Conservation (phyloP, 1,140 invertebrate genomes). For the Linepithema humile region DNA sequence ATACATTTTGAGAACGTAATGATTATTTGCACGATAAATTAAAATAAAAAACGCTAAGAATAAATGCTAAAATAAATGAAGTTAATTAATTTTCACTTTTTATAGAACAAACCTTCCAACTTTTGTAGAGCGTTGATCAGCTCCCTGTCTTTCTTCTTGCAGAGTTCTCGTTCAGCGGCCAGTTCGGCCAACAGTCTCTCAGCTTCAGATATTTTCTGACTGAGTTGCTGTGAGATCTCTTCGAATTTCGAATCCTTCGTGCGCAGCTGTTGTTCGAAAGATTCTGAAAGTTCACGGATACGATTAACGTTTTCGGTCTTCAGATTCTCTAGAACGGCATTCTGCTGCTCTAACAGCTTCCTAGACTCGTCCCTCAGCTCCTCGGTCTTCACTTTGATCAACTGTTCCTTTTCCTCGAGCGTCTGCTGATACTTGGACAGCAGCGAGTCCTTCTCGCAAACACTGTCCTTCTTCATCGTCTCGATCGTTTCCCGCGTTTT, state of each 20-base stretch:
- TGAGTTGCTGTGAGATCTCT: constrained; percentile 78
- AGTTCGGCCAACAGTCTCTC: constrained; percentile 83
- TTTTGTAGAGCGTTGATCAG: constrained; percentile 67
- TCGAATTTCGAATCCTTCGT: constrained; percentile 80
- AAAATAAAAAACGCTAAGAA: neutral
- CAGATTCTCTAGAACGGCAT: constrained; percentile 69
- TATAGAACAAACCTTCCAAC: constrained; percentile 70
- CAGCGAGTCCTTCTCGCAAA: constrained; percentile 67
- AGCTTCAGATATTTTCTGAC: constrained; percentile 83
- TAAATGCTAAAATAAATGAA: neutral
- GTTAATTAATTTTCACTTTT: neutral
- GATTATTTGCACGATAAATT: neutral
- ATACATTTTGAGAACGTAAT: neutral
- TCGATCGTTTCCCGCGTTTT: constrained; percentile 78
- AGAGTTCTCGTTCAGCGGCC: constrained; percentile 63
- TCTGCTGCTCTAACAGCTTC: constrained; percentile 69
- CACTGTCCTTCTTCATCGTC: constrained; percentile 69
- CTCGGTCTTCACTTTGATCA: constrained; percentile 69
- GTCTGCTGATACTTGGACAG: constrained; percentile 71
- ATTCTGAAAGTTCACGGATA: constrained; percentile 80
- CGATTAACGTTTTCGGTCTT: constrained; percentile 83
- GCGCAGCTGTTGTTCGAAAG: constrained; percentile 83
- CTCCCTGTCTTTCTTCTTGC: constrained; percentile 72
- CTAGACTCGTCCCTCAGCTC: constrained; percentile 77
- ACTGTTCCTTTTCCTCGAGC: constrained; percentile 75